Conservation (phyloP, 1,140 invertebrate species). For the Eumaeus atala region DNA sequence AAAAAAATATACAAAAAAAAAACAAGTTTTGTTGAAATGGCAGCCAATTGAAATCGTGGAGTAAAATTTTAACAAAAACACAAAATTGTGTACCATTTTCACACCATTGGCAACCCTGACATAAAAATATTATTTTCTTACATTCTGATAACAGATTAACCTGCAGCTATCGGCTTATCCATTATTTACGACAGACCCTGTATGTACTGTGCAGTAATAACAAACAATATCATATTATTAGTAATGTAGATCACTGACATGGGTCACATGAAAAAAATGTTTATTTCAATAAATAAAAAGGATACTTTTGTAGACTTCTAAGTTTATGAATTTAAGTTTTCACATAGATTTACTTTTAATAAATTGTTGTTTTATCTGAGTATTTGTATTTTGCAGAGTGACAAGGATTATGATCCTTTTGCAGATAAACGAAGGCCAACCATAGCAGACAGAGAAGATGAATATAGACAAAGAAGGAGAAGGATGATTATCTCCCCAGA, state of each 20-base stretch:
- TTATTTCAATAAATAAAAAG: too few relatives aligned
- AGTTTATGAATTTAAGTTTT: not conserved
- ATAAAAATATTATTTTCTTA: too few relatives aligned
- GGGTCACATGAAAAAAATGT: too few relatives aligned
- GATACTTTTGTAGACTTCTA: too few relatives aligned
- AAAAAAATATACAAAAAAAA: too few relatives aligned
- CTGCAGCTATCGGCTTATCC: too few relatives aligned
- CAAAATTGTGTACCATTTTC: not conserved
- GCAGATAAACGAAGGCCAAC: constrained; percentile 92
- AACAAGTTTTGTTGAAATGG: too few relatives aligned
- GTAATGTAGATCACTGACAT: too few relatives aligned
- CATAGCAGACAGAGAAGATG: constrained; percentile 97
- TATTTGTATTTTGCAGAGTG: constrained; percentile 76
- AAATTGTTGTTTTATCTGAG: not conserved
- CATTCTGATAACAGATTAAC: too few relatives aligned
- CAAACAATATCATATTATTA: not conserved
- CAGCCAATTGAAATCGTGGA: not conserved
- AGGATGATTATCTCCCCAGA: constrained; percentile 97
- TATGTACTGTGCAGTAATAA: too few relatives aligned
- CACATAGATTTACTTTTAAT: constrained; percentile 2
- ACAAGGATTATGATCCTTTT: constrained; percentile 97
- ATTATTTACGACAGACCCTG: too few relatives aligned
- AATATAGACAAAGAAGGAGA: constrained; percentile 91
- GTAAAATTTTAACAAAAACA: not conserved
- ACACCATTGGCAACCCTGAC: too few relatives aligned